Evolutionary conservation across 2,113 vertebrate genomes (phyloP).

Genomic region (Paradoxurus hermaphroditus): DNA sequence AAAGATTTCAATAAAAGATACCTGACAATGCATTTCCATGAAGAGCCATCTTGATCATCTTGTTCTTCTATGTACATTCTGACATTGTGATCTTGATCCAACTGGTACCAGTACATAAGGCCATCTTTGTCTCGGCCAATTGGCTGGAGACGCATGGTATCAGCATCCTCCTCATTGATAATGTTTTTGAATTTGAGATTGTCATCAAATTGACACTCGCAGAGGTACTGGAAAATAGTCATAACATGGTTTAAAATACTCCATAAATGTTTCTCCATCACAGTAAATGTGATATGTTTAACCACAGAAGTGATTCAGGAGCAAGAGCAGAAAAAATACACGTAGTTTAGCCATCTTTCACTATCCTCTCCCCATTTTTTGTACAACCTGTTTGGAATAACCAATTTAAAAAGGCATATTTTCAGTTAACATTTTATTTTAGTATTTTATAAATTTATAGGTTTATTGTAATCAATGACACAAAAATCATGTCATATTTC

Average conservation of each 20-base stretch:
- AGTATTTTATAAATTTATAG: conserved; percentile 4
- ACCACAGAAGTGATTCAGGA: background rate
- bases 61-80: conserved; percentile 98
- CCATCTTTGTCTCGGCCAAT: conserved; percentile 94
- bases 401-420: background rate
- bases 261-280: background rate
- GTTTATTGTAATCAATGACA: background rate
- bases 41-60: conserved; percentile 95
- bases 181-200: conserved; percentile 98
- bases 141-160: conserved; percentile 96
- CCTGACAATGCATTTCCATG: conserved; percentile 98
- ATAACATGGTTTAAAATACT: conserved; percentile 19
- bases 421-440: conserved; percentile 26
- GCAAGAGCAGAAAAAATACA: background rate
- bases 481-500: conserved; percentile 9
- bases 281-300: background rate
- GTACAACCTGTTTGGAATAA: background rate
- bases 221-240: conserved; percentile 90
- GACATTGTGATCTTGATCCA: conserved; percentile 97
- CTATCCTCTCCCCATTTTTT: background rate
- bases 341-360: background rate
- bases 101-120: conserved; percentile 97
- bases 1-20: conserved; percentile 67
- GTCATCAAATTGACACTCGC: conserved; percentile 98
- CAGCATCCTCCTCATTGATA: conserved; percentile 96